Evolutionary conservation across 2,888 invertebrate genomes (phyloP).

Genomic region (Gryllus longicercus): DNA sequence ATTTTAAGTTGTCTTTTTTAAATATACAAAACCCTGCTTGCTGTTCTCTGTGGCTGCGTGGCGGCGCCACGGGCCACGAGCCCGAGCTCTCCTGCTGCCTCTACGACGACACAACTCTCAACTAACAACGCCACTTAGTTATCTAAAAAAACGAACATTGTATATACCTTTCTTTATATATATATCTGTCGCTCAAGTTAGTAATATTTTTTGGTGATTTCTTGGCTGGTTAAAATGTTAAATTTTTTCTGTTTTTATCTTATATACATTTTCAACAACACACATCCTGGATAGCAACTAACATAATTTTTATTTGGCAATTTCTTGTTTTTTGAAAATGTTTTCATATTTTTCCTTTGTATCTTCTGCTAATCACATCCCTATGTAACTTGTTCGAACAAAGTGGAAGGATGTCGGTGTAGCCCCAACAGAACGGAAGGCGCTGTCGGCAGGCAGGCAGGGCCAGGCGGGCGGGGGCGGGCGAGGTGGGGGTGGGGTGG

Average conservation of each 20-base stretch:
- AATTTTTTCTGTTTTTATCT: neutral
- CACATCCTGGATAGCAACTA: conserved; percentile 2
- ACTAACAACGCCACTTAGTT: neutral
- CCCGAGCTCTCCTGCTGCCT: neutral
- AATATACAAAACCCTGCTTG: conserved; percentile 17
- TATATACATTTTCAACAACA: conserved; percentile 17
- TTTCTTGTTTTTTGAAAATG: conserved; percentile 11
- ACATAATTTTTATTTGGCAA: conserved; percentile 2
- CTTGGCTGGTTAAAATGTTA: conserved; percentile 9
- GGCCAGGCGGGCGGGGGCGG: no score
- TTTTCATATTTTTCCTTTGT: neutral
- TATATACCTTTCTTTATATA: neutral
- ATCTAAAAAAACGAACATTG: conserved; percentile 11
- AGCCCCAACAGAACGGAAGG: neutral
- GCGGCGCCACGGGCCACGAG: neutral
- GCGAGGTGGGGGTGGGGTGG: no score
- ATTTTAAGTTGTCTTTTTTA: neutral
- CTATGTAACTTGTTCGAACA: conserved; percentile 17
- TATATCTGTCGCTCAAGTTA: conserved; percentile 7
- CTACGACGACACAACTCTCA: neutral
- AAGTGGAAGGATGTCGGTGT: neutral
- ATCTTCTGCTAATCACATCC: conserved; percentile 2
- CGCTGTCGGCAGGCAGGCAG: no score
- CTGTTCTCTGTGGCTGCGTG: neutral
- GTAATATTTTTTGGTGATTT: conserved; percentile 17